Conservation (phyloP, 2,888 invertebrate species). For the Drosophila cognata region DNA sequence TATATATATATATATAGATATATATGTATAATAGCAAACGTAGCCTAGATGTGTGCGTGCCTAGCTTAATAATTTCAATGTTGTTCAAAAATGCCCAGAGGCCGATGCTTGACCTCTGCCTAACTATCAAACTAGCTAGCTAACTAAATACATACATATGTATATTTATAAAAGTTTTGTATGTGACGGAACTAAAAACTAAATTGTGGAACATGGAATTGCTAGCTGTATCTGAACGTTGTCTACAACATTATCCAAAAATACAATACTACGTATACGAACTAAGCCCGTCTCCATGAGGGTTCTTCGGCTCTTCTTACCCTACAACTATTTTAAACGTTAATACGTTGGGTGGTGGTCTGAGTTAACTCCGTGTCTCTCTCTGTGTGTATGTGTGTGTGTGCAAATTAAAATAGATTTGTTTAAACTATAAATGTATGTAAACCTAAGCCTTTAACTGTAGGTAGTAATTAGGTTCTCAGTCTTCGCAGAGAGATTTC, state of each 20-base stretch:
- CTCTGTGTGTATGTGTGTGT: constrained; percentile 15
- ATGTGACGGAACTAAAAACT: constrained; percentile 44
- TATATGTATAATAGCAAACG: constrained; percentile 22
- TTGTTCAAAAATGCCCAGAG: constrained; percentile 70
- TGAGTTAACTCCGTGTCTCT: constrained; percentile 49
- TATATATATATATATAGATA: background rate
- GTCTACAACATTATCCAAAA: constrained; percentile 65
- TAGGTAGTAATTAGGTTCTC: constrained; percentile 83
- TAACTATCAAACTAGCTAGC: constrained; percentile 47
- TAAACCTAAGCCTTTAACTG: constrained; percentile 71
- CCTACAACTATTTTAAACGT: constrained; percentile 62
- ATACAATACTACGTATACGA: constrained; percentile 60
- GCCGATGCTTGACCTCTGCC: constrained; percentile 45
- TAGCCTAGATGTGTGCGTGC: constrained; percentile 53
- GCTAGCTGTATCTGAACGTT: constrained; percentile 75
- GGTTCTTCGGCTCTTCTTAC: constrained; percentile 25
- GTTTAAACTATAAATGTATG: constrained; percentile 30
- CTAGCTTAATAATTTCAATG: constrained; percentile 72
- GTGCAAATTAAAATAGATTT: constrained; percentile 33
- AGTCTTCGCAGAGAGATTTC: constrained; percentile 85
- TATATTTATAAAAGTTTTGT: constrained; percentile 15
- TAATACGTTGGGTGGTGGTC: constrained; percentile 77
- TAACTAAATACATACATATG: constrained; percentile 26
- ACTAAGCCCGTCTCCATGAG: constrained; percentile 41
- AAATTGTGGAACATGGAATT: constrained; percentile 79